Conservation (phyloP, 1,140 invertebrate species). For the Chironomus tepperi region DNA sequence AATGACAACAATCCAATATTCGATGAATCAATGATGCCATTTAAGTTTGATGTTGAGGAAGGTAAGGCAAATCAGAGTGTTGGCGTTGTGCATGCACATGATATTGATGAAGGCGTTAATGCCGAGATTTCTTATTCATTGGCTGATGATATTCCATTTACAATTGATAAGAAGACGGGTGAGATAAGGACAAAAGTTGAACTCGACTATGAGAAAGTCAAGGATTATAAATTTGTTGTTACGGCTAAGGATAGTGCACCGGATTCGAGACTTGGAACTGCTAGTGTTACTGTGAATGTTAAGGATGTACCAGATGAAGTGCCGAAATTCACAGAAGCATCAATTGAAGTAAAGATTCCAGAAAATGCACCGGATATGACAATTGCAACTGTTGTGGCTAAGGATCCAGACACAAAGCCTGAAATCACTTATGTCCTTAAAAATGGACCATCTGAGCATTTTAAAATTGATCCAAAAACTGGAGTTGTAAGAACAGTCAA, state of each 20-base stretch:
- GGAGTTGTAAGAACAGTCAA: slow-evolving; percentile 66
- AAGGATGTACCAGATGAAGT: slow-evolving; percentile 74
- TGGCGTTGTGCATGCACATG: slow-evolving; percentile 74
- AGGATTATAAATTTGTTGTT: slow-evolving; percentile 74
- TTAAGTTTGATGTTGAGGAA: slow-evolving; percentile 75
- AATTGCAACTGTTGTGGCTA: slow-evolving; percentile 61
- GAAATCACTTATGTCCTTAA: slow-evolving; percentile 77
- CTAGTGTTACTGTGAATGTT: slow-evolving; percentile 68
- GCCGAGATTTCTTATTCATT: slow-evolving; percentile 58
- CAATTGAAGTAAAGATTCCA: slow-evolving; percentile 67
- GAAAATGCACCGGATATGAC: slow-evolving; percentile 72
- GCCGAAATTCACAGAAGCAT: slow-evolving; percentile 63
- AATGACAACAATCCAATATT: slow-evolving; percentile 86
- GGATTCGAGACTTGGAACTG: slow-evolving; percentile 75
- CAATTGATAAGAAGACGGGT: slow-evolving; percentile 66
- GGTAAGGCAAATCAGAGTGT: slow-evolving; percentile 59
- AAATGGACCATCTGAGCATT: slow-evolving; percentile 67
- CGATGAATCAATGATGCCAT: slow-evolving; percentile 55
- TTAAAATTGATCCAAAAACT: slow-evolving; percentile 68
- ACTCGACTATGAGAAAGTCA: slow-evolving; percentile 76
- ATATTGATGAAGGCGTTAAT: slow-evolving; percentile 67
- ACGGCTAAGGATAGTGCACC: slow-evolving; percentile 80
- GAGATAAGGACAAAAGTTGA: slow-evolving; percentile 64
- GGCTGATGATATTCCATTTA: slow-evolving; percentile 67
- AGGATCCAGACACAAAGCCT: slow-evolving; percentile 67